phyloP scores from a whole-genome alignment of 2,888 invertebrate species.

The Encarsia formosa region DNA sequence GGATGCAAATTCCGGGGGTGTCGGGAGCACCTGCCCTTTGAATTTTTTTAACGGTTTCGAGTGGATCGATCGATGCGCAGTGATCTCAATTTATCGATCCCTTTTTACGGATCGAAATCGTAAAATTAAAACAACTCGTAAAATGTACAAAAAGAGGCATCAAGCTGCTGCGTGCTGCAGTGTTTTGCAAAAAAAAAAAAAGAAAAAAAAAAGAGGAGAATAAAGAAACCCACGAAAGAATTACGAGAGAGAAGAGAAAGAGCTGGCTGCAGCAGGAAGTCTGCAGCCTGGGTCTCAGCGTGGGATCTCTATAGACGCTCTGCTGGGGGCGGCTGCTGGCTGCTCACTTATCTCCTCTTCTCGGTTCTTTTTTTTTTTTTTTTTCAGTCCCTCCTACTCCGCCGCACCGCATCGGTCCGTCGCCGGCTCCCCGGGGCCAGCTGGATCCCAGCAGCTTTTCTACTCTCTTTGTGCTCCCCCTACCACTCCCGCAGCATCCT shows the following conservation, averaged over 20 bases:
- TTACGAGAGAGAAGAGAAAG: constrained; percentile 36
- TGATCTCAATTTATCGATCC: too few species aligned
- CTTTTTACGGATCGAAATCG: too few species aligned
- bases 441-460: constrained; percentile 15
- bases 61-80: too few species aligned
- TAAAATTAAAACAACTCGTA: too few species aligned
- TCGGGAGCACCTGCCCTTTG: too few species aligned
- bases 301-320: constrained; percentile 48
- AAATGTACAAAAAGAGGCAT: too few species aligned
- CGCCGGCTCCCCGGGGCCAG: constrained; percentile 12
- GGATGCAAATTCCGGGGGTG: too few species aligned
- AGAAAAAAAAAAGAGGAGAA: constrained; percentile 3
- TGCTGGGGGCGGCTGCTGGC: constrained; percentile 53
- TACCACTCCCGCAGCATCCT: not conserved
- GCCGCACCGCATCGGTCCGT: constrained; percentile 1
- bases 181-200: too few species aligned
- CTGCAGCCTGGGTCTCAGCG: too few species aligned
- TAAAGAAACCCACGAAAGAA: too few species aligned
- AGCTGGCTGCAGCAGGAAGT: constrained; percentile 27
- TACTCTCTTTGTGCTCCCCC: not conserved
- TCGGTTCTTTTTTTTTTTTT: constrained; percentile 4
- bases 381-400: constrained; percentile 17
- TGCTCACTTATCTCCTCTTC: constrained; percentile 42
- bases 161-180: too few species aligned
- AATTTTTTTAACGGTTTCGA: too few species aligned